phyloP scores from a whole-genome alignment of 1,140 invertebrate genomes.

The Ceratina calcarata region DNA sequence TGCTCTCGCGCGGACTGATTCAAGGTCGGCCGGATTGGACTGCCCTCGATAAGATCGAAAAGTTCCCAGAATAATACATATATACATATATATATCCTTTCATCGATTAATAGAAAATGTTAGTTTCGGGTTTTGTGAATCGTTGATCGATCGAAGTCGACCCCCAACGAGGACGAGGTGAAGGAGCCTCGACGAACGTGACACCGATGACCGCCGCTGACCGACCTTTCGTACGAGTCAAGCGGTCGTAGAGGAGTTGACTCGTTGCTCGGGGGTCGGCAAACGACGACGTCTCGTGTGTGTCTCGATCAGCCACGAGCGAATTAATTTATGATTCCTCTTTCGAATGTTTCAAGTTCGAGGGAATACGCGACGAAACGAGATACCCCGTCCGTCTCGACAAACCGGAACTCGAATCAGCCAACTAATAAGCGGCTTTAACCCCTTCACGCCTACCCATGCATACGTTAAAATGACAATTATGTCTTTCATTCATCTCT shows the following conservation, averaged over 20 bases:
- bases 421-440: constrained; percentile 16
- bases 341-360: neutral
- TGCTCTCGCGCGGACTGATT: neutral
- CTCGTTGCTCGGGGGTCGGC: neutral
- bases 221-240: constrained; percentile 33
- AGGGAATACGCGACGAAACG: neutral
- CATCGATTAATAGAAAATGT: neutral
- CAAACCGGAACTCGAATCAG: constrained; percentile 17
- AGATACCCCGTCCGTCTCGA: neutral
- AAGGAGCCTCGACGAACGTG: neutral
- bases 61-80: neutral
- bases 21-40: constrained; percentile 30
- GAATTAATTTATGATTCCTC: constrained; percentile 3
- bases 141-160: neutral
- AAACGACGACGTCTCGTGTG: neutral
- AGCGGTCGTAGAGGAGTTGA: constrained; percentile 13
- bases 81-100: neutral
- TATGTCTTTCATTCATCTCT: no score
- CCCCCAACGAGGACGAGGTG: neutral
- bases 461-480: no score
- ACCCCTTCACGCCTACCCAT: neutral
- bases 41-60: constrained; percentile 1
- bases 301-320: neutral
- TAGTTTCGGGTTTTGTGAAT: neutral
- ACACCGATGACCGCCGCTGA: constrained; percentile 9